These are phyloP conservation scores for Tragelaphus scriptus DNA, from an alignment of 2,113 vertebrate genomes.

Conservation along the genomic window DNA sequence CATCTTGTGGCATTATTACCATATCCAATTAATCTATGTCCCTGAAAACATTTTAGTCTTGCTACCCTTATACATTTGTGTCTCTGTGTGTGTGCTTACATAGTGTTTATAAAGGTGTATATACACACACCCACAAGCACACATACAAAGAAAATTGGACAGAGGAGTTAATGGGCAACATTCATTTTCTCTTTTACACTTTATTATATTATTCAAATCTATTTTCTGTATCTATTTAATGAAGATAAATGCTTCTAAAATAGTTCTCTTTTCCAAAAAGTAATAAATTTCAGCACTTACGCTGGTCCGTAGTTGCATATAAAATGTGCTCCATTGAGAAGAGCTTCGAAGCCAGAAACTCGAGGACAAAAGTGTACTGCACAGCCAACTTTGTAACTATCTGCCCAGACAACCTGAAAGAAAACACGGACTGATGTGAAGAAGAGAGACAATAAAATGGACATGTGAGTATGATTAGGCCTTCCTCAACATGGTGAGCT, in stretches of 20 bases:
- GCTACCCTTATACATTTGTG: background rate
- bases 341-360: background rate
- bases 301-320: conserved; percentile 80
- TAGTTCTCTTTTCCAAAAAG: background rate
- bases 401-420: conserved; percentile 79
- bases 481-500: background rate
- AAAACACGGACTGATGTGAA: background rate
- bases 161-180: background rate
- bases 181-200: background rate
- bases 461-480: background rate
- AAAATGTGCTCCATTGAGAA: conserved; percentile 72
- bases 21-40: background rate
- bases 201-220: background rate
- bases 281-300: conserved; percentile 71
- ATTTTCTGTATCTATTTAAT: background rate
- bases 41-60: background rate
- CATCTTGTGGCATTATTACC: background rate
- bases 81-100: background rate
- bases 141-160: background rate
- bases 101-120: background rate
- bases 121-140: background rate
- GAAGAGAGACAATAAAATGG: background rate
- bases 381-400: conserved; percentile 82
- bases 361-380: conserved; percentile 72
- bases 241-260: background rate